Conservation (phyloP, 1,140 invertebrate genomes). For the Nixonia krombeini region DNA sequence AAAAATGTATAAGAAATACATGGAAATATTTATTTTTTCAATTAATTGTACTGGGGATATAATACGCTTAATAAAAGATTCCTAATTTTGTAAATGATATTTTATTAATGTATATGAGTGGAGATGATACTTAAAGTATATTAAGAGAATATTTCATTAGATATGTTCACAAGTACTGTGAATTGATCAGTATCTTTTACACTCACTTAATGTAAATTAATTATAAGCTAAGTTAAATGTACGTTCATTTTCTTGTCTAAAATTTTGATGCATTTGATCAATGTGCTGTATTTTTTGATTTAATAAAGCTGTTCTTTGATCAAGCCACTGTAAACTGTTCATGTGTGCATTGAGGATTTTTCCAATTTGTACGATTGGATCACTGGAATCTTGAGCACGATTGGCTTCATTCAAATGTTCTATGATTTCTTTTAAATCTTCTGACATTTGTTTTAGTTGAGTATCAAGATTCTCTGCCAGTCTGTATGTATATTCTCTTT, state of each 20-base stretch:
- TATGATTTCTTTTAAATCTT: constrained; percentile 95
- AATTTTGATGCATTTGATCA: constrained; percentile 84
- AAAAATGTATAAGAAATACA: constrained; percentile 45
- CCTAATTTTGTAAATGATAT: neutral
- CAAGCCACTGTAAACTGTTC: constrained; percentile 95
- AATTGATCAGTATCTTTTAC: no score
- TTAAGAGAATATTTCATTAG: no score
- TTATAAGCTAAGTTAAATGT: constrained; percentile 75
- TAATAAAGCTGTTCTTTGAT: constrained; percentile 81
- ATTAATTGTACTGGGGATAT: neutral
- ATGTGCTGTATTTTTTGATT: constrained; percentile 87
- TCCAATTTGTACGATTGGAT: constrained; percentile 92
- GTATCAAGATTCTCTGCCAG: constrained; percentile 92
- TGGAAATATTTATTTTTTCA: neutral
- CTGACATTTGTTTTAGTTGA: constrained; percentile 93
- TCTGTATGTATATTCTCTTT: constrained; percentile 88
- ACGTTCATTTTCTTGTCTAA: constrained; percentile 82
- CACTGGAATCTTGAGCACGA: constrained; percentile 84
- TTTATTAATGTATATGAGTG: neutral
- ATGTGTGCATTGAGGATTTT: constrained; percentile 97
- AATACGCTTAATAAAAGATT: constrained; percentile 9
- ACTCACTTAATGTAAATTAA: constrained; percentile 36
- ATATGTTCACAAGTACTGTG: no score
- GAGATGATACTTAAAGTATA: no score
- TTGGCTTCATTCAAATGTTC: constrained; percentile 94